phyloP scores from a whole-genome alignment of 30 jellyfish, hydroid and myxozoan species.

The Aurelia sp. region DNA sequence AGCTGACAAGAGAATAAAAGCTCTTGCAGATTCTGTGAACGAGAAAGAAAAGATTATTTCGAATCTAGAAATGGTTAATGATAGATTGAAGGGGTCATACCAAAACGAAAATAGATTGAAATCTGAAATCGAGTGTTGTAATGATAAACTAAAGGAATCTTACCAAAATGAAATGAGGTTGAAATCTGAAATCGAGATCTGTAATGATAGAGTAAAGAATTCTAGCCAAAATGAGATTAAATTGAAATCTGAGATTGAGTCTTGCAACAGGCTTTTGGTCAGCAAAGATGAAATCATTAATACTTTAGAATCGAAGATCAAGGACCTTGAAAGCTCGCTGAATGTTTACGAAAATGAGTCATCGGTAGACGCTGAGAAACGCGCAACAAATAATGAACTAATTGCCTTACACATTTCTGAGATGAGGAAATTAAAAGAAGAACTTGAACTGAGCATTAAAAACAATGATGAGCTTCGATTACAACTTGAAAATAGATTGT shows the following conservation, averaged over 20 bases:
- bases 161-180: not conserved
- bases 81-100: not conserved
- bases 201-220: not conserved
- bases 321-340: conserved; percentile 22
- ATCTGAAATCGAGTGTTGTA: conserved; percentile 11
- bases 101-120: not conserved
- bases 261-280: not conserved
- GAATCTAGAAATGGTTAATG: not conserved
- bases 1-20: conserved; percentile 5
- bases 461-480: conserved; percentile 74
- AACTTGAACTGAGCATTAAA: conserved; percentile 69
- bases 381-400: conserved; percentile 43
- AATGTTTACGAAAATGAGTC: not conserved
- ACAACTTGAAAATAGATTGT: conserved; percentile 79
- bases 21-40: not conserved
- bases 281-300: conserved; percentile 11
- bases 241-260: conserved; percentile 25
- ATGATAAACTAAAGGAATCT: not conserved
- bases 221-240: not conserved
- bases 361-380: conserved; percentile 9
- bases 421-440: conserved; percentile 77
- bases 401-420: conserved; percentile 85
- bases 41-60: conserved; percentile 16
- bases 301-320: conserved; percentile 13
- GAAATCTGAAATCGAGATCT: conserved; percentile 13